Evolutionary conservation across 2,888 invertebrate genomes (phyloP).

Genomic region (Stegana nigrithorax): DNA sequence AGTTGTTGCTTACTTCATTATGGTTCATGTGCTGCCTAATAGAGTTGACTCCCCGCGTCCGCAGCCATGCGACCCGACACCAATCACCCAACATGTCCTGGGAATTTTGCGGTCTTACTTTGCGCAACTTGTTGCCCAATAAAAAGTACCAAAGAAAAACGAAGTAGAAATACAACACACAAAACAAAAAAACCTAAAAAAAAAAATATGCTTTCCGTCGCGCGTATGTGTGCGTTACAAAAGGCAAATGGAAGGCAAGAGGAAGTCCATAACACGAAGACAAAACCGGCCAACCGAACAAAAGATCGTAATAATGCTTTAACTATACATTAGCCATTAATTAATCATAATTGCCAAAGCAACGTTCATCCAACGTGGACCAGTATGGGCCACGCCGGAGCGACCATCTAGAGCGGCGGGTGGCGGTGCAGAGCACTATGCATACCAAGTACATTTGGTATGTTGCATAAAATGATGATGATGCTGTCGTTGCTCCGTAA

Average conservation of each 20-base stretch:
- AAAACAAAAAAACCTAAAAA: neutral
- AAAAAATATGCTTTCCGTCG: neutral
- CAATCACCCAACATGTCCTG: neutral
- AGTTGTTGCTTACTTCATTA: neutral
- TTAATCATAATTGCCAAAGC: neutral
- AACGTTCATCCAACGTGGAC: too few relatives aligned
- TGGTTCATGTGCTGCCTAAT: slow-evolving; percentile 2
- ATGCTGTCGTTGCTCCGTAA: neutral
- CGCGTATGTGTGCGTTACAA: neutral
- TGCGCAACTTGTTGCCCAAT: neutral
- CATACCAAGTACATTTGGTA: too few relatives aligned
- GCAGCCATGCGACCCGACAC: neutral
- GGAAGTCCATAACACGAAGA: neutral
- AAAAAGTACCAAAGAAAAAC: neutral
- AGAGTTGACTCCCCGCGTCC: neutral
- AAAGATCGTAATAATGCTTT: too few relatives aligned
- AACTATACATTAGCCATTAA: neutral
- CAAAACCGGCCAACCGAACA: too few relatives aligned
- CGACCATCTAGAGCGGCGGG: too few relatives aligned
- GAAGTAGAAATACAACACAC: neutral
- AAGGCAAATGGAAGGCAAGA: neutral
- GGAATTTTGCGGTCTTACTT: neutral
- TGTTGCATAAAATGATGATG: too few relatives aligned
- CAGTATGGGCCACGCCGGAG: too few relatives aligned
- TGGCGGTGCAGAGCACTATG: too few relatives aligned